Base-by-base conservation (phyloP, 2,797 vertebrate species). In the Pelochelys cantorii region DNA sequence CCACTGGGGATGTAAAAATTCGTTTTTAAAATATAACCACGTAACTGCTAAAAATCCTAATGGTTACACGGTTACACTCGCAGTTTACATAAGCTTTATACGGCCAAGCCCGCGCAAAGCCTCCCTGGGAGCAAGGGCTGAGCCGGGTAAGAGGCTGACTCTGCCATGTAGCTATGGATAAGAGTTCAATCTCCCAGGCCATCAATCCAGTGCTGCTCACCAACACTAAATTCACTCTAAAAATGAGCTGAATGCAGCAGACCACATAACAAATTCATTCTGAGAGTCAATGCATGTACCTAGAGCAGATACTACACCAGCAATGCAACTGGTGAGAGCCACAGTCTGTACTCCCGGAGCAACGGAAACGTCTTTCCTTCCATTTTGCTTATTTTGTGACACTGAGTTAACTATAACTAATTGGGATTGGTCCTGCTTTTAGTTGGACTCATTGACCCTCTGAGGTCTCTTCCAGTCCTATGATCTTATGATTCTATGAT, bases 361-460 rank as follows among this genome's bases (percentile, higher is more conserved):
- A 94, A 57, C 27, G 57, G 57, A 91, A 87, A 87, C 25, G 6
- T 81, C 42, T 77, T 87, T 71, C n/a, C 13, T 62, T 71, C 65
- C 27, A 23, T 14, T 87, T 80, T 29, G 82, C 34, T 37, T n/a
- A 15, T 86, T 94, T 96, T 93, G 31, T 92, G 86, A 83, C n/a
- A 92, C 68, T 3, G 31, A 84, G 62, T 93, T 92, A 87, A 87
- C 83, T 20, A 4, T 65, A 8, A 48, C 42, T 48, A 48, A 48
- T 48, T 48, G 42, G 42, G 42, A 48, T 9, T 48, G 42, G 42
- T 48, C 42, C 42, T 48, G 42, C 42, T 48, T 48, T 48, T 48
- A 48, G 42, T 8, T 48, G 42, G 42, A 48, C 42, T 48, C 42
- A 48, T 8, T 48, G 42, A 48, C 42, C 42, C 8, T 48, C 42